These are phyloP conservation scores for Laticauda colubrina DNA, from an alignment of 2,113 vertebrate species.

Conservation along the genomic window DNA sequence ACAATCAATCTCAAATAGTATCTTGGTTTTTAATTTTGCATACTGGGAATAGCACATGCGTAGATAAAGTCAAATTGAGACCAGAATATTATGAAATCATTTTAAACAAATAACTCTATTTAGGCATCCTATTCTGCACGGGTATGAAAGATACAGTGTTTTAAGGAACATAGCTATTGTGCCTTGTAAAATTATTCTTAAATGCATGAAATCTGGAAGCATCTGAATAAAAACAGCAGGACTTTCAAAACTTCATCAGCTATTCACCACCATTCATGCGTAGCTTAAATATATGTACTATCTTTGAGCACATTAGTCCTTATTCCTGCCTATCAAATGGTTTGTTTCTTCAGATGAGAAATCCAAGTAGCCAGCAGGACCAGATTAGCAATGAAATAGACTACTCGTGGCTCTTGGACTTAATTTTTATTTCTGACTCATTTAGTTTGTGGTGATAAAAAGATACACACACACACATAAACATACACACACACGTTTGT, in stretches of 20 bases:
- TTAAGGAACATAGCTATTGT: background rate
- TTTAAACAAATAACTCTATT: constrained; percentile 5
- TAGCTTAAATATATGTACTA: background rate
- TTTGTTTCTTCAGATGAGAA: background rate
- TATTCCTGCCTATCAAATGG: background rate
- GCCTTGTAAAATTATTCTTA: constrained; percentile 33
- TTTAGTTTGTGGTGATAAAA: too few relatives aligned
- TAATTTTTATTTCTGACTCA: background rate
- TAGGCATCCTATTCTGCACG: background rate
- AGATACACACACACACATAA: too few relatives aligned
- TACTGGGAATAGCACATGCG: background rate
- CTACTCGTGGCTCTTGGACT: background rate
- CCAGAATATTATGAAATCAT: background rate
- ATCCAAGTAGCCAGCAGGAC: background rate
- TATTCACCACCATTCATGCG: background rate
- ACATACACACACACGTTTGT: too few relatives aligned
- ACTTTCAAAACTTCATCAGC: background rate
- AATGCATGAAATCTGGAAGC: constrained; percentile 18
- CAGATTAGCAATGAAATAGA: background rate
- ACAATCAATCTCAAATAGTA: background rate
- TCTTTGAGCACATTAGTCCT: background rate
- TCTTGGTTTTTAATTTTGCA: background rate
- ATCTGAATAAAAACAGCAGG: constrained; percentile 30
- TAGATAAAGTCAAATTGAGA: background rate
- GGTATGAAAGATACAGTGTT: constrained; percentile 3